Evolutionary conservation across 2,113 vertebrate genomes (phyloP).

Genomic region (Macroglossus sobrinus): DNA sequence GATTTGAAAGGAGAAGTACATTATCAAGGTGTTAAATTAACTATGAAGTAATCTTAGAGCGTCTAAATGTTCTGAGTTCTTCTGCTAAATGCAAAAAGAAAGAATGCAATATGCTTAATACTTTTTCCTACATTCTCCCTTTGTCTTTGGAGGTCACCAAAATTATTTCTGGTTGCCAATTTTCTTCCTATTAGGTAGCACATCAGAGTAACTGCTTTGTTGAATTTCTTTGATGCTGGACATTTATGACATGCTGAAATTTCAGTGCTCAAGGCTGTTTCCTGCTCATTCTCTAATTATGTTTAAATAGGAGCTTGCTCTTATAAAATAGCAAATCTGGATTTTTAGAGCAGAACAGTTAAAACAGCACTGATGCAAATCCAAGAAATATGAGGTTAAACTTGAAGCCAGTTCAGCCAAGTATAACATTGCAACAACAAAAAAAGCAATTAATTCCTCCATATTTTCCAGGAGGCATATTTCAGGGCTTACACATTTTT

Average conservation of each 20-base stretch:
- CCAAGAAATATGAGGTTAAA: constrained; percentile 4
- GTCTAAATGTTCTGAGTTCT: constrained; percentile 30
- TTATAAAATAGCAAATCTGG: constrained; percentile 46
- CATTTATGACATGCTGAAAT: constrained; percentile 49
- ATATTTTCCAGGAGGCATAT: neutral
- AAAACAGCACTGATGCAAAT: constrained; percentile 52
- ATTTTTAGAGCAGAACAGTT: constrained; percentile 65
- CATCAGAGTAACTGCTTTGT: neutral
- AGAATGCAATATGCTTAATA: constrained; percentile 17
- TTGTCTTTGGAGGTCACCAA: constrained; percentile 46
- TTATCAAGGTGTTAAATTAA: constrained; percentile 67
- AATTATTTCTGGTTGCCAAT: constrained; percentile 4
- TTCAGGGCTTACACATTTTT: constrained; percentile 17
- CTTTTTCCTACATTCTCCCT: neutral
- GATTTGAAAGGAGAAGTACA: constrained; percentile 39
- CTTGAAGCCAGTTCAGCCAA: constrained; percentile 25
- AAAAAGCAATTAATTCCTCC: constrained; percentile 42
- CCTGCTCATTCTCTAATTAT: constrained; percentile 59
- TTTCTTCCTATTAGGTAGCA: neutral
- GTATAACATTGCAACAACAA: neutral
- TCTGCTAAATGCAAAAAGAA: constrained; percentile 42
- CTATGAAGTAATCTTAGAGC: constrained; percentile 40
- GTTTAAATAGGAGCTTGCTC: constrained; percentile 32
- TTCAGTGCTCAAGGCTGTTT: constrained; percentile 50
- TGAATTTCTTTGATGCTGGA: constrained; percentile 21